Evolutionary conservation across 2,113 vertebrate species (phyloP).

Genomic region (Kryptolebias marmoratus): DNA sequence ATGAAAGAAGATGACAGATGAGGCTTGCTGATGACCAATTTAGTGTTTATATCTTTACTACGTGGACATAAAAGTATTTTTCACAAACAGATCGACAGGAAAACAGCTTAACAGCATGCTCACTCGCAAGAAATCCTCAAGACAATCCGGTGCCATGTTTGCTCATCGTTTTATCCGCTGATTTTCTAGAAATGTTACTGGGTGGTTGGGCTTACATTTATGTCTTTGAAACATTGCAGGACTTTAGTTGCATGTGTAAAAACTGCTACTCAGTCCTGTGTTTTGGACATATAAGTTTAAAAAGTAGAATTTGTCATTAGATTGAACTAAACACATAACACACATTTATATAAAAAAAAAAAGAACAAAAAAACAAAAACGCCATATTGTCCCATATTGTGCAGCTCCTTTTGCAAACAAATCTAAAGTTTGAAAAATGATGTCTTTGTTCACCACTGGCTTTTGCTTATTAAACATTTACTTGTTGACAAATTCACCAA

Average conservation of each 20-base stretch:
- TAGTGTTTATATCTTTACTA: not conserved
- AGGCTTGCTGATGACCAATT: not conserved
- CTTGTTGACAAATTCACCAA: not conserved
- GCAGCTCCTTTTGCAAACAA: not conserved
- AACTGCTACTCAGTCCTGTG: not conserved
- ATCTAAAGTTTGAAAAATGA: constrained; percentile 8
- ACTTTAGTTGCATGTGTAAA: not conserved
- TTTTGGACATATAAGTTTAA: too few species aligned
- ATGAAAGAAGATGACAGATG: not conserved
- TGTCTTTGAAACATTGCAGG: not conserved
- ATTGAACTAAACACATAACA: not conserved
- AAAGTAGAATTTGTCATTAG: too few species aligned
- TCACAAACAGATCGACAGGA: not conserved
- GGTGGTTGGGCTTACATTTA: not conserved
- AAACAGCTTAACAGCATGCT: not conserved
- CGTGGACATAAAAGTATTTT: not conserved
- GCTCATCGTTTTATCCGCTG: not conserved
- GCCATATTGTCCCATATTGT: not conserved
- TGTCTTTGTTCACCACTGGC: not conserved
- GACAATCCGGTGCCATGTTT: not conserved
- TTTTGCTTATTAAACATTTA: constrained; percentile 11
- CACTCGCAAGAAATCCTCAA: not conserved
- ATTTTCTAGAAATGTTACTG: not conserved
- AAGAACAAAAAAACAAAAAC: too few species aligned
- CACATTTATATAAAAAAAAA: not conserved